Conservation (phyloP, 2,113 vertebrate genomes). For the Campylomormyrus tamandua region DNA sequence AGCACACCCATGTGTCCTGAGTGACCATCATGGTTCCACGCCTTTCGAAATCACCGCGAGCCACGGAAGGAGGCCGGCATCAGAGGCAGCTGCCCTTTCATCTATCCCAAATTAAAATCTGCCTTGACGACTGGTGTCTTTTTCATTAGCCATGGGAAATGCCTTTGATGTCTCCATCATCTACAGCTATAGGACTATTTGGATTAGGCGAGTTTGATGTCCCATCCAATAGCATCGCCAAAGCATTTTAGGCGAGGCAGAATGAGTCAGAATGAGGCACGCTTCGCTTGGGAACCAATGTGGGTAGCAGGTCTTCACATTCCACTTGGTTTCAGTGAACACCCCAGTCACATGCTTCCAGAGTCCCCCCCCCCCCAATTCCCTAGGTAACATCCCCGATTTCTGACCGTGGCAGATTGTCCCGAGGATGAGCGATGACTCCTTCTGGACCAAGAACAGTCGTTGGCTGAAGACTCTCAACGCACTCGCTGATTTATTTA, state of each 20-base stretch:
- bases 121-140: slow-evolving; percentile 2
- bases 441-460: not conserved
- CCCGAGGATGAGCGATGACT: not conserved
- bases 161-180: slow-evolving; percentile 10
- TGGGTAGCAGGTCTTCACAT: not conserved
- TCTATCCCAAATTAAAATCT: slow-evolving; percentile 10
- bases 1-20: not conserved
- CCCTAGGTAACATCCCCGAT: not conserved
- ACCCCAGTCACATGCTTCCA: not conserved
- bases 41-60: not conserved
- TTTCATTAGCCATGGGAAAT: slow-evolving; percentile 7
- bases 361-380: not conserved
- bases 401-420: not conserved
- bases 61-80: not conserved
- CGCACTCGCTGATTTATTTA: not conserved
- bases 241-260: not conserved
- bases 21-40: not conserved
- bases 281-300: not conserved
- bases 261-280: not conserved
- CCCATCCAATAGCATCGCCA: not conserved
- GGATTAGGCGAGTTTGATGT: not conserved
- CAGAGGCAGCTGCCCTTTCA: not conserved
- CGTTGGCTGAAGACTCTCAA: not conserved
- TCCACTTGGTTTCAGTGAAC: not conserved
- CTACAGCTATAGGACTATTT: not conserved